Percentiles rank a stretch among this genome's conserved stretches.
These are phyloP conservation scores for Pitta sordida DNA, from an alignment of 2,113 vertebrate species.

Conservation along the genomic window DNA sequence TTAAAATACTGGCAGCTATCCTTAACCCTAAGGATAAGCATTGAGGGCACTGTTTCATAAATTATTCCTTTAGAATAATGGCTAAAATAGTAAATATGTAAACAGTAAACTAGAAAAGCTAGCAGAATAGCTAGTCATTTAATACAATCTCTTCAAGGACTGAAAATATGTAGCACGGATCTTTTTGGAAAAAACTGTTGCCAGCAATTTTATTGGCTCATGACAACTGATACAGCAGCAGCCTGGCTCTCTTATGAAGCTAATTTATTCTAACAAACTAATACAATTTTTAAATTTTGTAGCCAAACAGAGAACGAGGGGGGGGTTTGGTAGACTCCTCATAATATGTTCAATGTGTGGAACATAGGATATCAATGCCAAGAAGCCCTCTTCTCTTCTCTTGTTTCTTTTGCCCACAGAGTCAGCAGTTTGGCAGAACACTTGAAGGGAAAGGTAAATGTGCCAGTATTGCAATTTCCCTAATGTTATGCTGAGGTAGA, in stretches of 20 bases:
- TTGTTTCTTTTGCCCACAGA: neutral
- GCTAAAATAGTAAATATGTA: neutral
- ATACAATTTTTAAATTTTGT: neutral
- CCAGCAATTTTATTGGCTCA: neutral
- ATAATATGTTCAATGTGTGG: neutral
- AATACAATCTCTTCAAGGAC: neutral
- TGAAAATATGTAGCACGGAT: neutral
- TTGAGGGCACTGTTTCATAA: neutral
- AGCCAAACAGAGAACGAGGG: neutral
- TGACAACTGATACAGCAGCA: neutral
- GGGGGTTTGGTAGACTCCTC: neutral
- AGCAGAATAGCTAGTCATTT: neutral
- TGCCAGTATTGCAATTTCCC: neutral
- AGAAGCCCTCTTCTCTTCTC: neutral
- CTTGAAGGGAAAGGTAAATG: neutral
- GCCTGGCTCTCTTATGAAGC: neutral
- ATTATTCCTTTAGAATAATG: neutral
- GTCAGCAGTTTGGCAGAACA: neutral
- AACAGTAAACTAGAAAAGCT: neutral
- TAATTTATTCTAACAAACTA: neutral
- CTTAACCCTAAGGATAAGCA: neutral
- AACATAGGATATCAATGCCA: neutral
- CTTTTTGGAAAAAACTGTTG: neutral
- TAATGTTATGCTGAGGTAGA: neutral
- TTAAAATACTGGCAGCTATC: neutral